Evolutionary conservation across 2,113 vertebrate species (phyloP).

Genomic region (Toxotes jaculatrix): DNA sequence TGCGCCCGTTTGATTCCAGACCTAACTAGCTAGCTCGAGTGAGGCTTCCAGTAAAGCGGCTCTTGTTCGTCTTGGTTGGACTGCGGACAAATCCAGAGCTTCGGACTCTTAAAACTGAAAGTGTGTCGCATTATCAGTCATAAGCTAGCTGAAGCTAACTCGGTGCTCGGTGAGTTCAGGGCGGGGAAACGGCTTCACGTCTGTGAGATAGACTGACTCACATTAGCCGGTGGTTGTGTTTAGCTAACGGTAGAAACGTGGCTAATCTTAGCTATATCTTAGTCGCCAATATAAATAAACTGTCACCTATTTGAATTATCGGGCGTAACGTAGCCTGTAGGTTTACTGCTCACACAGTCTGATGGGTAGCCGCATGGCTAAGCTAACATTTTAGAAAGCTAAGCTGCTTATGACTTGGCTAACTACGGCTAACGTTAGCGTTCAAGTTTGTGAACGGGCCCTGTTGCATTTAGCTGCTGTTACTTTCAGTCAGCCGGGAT

Average conservation of each 20-base stretch:
- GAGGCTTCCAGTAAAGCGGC: accelerated
- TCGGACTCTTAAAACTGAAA: background rate
- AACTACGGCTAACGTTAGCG: constrained; percentile 12
- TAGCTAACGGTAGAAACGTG: background rate
- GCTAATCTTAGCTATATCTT: too few relatives aligned
- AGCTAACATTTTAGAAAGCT: background rate
- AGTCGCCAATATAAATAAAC: accelerated
- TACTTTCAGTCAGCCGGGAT: background rate
- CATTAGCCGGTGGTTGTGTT: background rate
- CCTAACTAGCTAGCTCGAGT: background rate
- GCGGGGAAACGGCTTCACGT: constrained; percentile 43
- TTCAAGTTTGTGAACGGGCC: constrained; percentile 1
- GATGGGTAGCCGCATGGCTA: background rate
- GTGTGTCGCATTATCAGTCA: background rate
- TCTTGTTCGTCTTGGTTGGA: too few relatives aligned
- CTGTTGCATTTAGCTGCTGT: constrained; percentile 13
- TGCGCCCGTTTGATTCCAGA: background rate
- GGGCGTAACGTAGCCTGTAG: background rate
- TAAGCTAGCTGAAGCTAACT: constrained; percentile 12
- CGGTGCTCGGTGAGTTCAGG: constrained; percentile 31
- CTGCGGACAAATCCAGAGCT: accelerated
- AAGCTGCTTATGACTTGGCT: background rate
- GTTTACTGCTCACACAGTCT: background rate
- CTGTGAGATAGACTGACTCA: background rate
- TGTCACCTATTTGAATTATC: accelerated